Percentiles rank a stretch among this genome's conserved stretches.
Conservation (phyloP, 2,113 vertebrate species). For the Nothocercus julius region DNA sequence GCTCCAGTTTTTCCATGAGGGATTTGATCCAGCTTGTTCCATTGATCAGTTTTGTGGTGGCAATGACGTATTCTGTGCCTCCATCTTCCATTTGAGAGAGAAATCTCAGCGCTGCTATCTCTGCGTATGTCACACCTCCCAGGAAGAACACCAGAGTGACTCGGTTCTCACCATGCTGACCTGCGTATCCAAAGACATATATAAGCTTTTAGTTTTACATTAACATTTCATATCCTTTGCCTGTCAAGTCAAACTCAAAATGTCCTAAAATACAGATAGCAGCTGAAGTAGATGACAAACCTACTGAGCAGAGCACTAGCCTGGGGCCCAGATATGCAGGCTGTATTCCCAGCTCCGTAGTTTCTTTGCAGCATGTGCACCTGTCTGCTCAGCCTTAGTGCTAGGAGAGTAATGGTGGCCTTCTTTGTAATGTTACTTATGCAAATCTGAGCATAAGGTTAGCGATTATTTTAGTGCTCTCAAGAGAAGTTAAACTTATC, state of each 20-base stretch:
- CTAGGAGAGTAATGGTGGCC: not conserved
- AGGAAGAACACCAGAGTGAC: constrained; percentile 96
- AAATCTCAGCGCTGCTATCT: constrained; percentile 94
- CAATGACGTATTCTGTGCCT: constrained; percentile 95
- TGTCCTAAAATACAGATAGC: not conserved
- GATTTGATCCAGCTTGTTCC: constrained; percentile 94
- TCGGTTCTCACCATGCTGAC: constrained; percentile 95
- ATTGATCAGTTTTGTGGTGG: constrained; percentile 95
- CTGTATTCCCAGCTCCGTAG: not conserved
- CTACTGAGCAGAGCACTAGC: rapidly evolving
- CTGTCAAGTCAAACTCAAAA: not conserved
- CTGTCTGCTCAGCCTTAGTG: not conserved
- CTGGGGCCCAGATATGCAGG: not conserved
- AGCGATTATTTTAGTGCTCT: not conserved
- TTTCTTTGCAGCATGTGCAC: not conserved
- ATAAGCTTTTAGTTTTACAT: not conserved
- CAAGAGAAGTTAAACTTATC: not conserved
- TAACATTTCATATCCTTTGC: not conserved
- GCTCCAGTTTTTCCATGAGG: constrained; percentile 92
- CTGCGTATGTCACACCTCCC: constrained; percentile 93
- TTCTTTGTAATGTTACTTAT: not conserved
- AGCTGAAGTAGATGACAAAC: not conserved
- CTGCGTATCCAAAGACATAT: constrained; percentile 64
- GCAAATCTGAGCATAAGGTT: not conserved
- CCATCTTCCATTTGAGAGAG: constrained; percentile 97